phyloP scores from a whole-genome alignment of 2,113 vertebrate species.

The Rhabdornis inornatus region DNA sequence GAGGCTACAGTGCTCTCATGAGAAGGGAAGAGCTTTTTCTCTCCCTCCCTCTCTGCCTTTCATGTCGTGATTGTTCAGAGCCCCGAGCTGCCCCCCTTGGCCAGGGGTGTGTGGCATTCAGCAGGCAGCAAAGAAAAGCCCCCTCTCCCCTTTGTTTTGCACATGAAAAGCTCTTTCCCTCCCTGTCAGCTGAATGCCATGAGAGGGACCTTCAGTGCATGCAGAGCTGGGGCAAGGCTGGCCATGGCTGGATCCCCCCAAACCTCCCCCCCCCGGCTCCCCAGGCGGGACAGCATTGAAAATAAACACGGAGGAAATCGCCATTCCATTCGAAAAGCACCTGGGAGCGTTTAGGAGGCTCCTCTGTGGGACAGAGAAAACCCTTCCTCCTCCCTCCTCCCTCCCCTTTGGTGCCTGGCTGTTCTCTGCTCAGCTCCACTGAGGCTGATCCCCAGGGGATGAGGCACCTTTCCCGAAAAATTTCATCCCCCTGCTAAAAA shows the following conservation, averaged over 20 bases:
- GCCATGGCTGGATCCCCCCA: neutral
- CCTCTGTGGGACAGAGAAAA: neutral
- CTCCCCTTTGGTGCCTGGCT: neutral
- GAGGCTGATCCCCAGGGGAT: neutral
- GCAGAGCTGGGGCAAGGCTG: neutral
- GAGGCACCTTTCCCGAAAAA: neutral
- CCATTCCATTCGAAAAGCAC: neutral
- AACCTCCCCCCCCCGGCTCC: neutral
- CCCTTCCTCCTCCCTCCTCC: neutral
- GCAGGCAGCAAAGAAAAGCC: neutral
- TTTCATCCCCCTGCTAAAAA: neutral
- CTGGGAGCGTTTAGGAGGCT: neutral
- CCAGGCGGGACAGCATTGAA: neutral
- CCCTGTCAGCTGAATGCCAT: neutral
- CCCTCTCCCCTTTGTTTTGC: neutral
- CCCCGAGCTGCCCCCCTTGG: conserved; percentile 15
- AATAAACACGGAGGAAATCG: neutral
- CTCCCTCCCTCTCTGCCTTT: conserved; percentile 8
- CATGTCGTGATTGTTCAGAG: neutral
- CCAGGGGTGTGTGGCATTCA: neutral
- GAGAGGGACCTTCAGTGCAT: neutral
- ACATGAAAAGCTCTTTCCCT: conserved; percentile 7
- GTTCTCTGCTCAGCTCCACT: neutral
- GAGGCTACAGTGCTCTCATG: conserved; percentile 6
- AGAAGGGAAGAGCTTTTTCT: neutral